Evolutionary conservation across 2,888 invertebrate species (phyloP), one percentile per base, ranked within the genome.

Genomic region (Caenorhabditis sp.): DNA sequence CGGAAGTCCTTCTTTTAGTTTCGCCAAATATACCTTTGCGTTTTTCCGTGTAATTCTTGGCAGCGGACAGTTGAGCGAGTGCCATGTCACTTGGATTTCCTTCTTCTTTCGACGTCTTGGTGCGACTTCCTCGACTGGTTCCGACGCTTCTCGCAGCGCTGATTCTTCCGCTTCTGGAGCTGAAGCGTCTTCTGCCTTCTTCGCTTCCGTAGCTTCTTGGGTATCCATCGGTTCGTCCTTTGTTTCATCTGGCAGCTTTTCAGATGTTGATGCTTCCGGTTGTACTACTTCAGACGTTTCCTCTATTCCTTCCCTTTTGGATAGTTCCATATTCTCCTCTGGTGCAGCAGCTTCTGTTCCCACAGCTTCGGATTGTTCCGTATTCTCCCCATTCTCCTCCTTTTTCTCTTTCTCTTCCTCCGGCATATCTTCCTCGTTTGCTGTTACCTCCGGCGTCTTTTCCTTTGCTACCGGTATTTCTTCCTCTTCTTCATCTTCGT

Each of bases 1-100:
- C 11, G 71, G 68, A 1, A 61, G 18, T 2, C 65, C 55, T 67
- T 72, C 68, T 58, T 82, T 82, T 51, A 82, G 15, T 8, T 37
- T 56, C 9, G 20, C 18, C 6, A 82, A 20, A 35, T 50, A 53
- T 2, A 35, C 6, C 24, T 28, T 32, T 6, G 60, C 80, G 5
- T 6, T 53, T 24, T 60, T 58, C 20, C 40, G 68, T 0, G 61
- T 26, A 5, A 80, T 68, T 50, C 44, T 56, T 0, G 74, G 69
- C 1, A 74, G 60, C 20, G 76, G 60, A 35, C 76, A 76, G 24
- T 76, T 37, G 13, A 76, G 8, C 24, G 67, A 50, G 8, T 67
- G 18, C 76, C 76, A 76, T 1, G 76, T 61, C 1, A 62, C 51
- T 18, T 40, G 44, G 1, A 55, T 18, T 50, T 35, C 22, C 13